Evolutionary conservation across 2,113 vertebrate species (phyloP).

Genomic region (Scomber scombrus): DNA sequence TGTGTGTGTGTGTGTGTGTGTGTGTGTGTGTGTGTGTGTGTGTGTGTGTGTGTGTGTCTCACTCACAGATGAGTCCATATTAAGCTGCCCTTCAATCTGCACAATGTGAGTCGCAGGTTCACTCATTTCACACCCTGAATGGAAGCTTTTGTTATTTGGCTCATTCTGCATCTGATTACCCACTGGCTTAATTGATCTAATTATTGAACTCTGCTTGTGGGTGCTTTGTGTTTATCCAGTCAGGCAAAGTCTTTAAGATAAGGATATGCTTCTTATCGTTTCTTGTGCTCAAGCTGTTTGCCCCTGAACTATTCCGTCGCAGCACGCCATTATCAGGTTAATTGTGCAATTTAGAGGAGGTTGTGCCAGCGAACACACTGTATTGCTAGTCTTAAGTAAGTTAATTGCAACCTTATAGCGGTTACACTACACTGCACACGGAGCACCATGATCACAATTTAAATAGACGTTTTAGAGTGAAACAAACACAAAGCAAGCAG

Average conservation of each 20-base stretch:
- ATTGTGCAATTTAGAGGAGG: slow-evolving; percentile 68
- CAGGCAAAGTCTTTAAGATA: slow-evolving; percentile 78
- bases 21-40: too few relatives aligned
- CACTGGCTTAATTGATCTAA: slow-evolving; percentile 84
- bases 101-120: slow-evolving; percentile 66
- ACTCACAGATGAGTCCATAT: slow-evolving; percentile 57
- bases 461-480: not conserved
- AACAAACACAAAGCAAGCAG: not conserved
- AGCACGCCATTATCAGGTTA: slow-evolving; percentile 70
- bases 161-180: slow-evolving; percentile 80
- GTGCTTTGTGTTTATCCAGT: slow-evolving; percentile 82
- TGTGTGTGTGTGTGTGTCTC: slow-evolving; percentile 21
- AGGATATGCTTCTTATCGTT: slow-evolving; percentile 73
- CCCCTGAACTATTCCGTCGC: slow-evolving; percentile 61
- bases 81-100: slow-evolving; percentile 60
- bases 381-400: slow-evolving; percentile 24
- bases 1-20: slow-evolving; percentile 8
- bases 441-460: slow-evolving; percentile 8
- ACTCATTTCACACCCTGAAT: slow-evolving; percentile 67
- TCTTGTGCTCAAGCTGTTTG: slow-evolving; percentile 61
- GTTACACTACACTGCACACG: not conserved
- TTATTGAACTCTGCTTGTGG: slow-evolving; percentile 82
- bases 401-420: slow-evolving; percentile 43
- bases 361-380: slow-evolving; percentile 24
- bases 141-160: slow-evolving; percentile 64